Conservation (phyloP, 2,797 vertebrate species). For the Furcifer pardalis region DNA sequence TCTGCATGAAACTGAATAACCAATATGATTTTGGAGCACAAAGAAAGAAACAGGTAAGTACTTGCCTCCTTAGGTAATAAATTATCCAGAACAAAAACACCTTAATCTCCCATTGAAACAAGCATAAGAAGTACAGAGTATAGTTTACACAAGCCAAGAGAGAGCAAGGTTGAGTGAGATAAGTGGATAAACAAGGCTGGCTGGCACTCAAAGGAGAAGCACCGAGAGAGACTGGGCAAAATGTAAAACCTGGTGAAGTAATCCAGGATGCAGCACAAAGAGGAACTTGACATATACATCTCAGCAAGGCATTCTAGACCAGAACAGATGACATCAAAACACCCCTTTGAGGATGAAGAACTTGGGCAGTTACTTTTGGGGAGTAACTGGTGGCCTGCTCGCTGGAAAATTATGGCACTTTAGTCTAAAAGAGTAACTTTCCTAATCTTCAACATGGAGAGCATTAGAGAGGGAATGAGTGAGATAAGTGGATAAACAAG, state of each 20-base stretch:
- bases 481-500: no score
- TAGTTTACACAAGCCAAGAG: slow-evolving; percentile 41
- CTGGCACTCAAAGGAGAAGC: background rate
- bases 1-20: slow-evolving; percentile 54
- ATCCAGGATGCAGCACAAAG: background rate
- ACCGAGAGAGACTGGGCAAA: background rate
- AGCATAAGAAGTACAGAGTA: slow-evolving; percentile 31
- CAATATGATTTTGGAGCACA: slow-evolving; percentile 45
- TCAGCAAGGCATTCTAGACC: background rate
- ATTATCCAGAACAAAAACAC: slow-evolving; percentile 48
- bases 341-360: no score
- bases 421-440: background rate
- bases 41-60: slow-evolving; percentile 44
- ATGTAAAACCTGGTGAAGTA: background rate
- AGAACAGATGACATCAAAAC: background rate
- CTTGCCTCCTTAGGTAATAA: slow-evolving; percentile 56
- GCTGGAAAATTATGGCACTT: background rate
- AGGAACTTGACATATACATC: background rate
- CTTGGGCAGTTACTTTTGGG: background rate
- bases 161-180: slow-evolving; percentile 14
- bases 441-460: background rate
- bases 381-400: no score
- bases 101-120: slow-evolving; percentile 53
- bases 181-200: background rate
- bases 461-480: background rate